Evolutionary conservation across 2,888 invertebrate genomes (phyloP).

Genomic region (Tachina lurida): DNA sequence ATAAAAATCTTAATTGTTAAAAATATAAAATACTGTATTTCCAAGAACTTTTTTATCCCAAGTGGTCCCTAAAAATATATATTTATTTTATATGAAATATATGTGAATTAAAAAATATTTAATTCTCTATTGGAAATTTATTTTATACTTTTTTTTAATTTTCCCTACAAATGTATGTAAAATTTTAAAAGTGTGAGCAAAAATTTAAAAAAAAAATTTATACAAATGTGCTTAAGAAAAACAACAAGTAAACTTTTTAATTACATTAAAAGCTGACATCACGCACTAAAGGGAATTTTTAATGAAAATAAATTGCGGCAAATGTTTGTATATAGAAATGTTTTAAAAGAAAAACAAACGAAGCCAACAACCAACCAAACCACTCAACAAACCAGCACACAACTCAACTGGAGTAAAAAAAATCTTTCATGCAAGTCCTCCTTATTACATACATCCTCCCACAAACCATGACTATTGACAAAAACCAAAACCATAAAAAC

Average conservation of each 20-base stretch:
- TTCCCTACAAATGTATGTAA: slow-evolving; percentile 25
- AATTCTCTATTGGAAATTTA: too few species aligned
- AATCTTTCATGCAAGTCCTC: background rate
- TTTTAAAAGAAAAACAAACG: slow-evolving; percentile 58
- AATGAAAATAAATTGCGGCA: slow-evolving; percentile 72
- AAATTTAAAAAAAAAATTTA: background rate
- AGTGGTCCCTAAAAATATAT: too few species aligned
- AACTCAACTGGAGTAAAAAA: slow-evolving; percentile 40
- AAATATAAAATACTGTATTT: too few species aligned
- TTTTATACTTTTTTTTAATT: slow-evolving; percentile 23
- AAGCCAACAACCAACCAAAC: slow-evolving; percentile 27
- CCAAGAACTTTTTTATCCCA: too few species aligned
- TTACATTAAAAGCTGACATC: slow-evolving; percentile 71
- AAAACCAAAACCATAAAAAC: slow-evolving; percentile 45
- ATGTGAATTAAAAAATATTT: too few species aligned
- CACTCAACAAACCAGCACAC: slow-evolving; percentile 18
- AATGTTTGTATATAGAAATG: slow-evolving; percentile 71
- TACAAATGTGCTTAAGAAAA: slow-evolving; percentile 30
- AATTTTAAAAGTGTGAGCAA: slow-evolving; percentile 11
- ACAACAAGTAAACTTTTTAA: slow-evolving; percentile 70
- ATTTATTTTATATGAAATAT: too few species aligned
- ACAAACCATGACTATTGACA: slow-evolving; percentile 11
- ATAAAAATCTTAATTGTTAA: too few species aligned
- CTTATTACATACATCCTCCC: background rate
- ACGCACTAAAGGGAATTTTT: slow-evolving; percentile 72